Conservation (phyloP, 2,797 vertebrate species). For the Moxostoma hubbsi region DNA sequence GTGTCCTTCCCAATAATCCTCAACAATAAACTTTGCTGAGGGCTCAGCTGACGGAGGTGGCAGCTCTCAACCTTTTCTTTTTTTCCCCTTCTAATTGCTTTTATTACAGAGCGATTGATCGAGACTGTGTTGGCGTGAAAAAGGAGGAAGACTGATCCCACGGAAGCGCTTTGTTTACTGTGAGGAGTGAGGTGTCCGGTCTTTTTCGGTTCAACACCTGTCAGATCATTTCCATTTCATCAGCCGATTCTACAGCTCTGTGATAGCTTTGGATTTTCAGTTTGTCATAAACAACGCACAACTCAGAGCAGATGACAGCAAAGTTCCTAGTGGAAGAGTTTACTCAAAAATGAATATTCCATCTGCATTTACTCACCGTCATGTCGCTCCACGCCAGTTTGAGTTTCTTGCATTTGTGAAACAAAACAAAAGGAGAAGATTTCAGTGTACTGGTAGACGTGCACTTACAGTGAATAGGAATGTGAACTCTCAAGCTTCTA, state of each 20-base stretch:
- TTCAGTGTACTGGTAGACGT: too few relatives aligned
- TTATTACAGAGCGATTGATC: constrained; percentile 27
- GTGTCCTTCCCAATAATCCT: constrained; percentile 56
- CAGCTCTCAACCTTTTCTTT: constrained; percentile 17
- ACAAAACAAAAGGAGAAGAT: too few relatives aligned
- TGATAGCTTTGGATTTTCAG: constrained; percentile 17
- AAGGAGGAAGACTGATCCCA: constrained; percentile 8
- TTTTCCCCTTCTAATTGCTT: constrained; percentile 35
- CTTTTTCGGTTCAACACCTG: constrained; percentile 23
- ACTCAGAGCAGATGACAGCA: too few relatives aligned
- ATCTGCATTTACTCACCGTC: too few relatives aligned
- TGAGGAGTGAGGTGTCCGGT: constrained; percentile 16
- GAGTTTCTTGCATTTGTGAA: too few relatives aligned
- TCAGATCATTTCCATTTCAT: constrained; percentile 30
- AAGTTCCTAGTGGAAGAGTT: neutral
- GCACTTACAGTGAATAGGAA: too few relatives aligned
- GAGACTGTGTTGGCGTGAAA: constrained; percentile 11
- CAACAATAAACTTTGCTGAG: constrained; percentile 40
- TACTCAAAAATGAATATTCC: too few relatives aligned
- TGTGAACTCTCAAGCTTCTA: too few relatives aligned
- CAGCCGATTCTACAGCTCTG: constrained; percentile 1
- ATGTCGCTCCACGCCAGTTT: too few relatives aligned
- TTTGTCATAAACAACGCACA: too few relatives aligned
- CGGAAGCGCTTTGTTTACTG: neutral
- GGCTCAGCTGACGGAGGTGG: constrained; percentile 31